Percentiles rank a stretch among this genome's conserved stretches.
Conservation (phyloP, 2,888 invertebrate species). For the Gastracanthus pulcherrimus region DNA sequence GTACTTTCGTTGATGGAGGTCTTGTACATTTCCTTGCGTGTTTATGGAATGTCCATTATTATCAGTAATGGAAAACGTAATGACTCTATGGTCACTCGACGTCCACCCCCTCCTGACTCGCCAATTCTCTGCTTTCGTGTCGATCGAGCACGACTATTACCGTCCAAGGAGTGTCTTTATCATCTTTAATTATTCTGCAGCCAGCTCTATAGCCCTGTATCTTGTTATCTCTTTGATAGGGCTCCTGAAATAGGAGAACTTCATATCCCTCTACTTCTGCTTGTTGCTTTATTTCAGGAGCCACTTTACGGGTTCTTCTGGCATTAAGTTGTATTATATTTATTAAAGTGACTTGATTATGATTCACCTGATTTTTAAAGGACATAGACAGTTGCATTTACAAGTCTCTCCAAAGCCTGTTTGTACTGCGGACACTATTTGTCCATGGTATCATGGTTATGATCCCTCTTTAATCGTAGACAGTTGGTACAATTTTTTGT, state of each 20-base stretch:
- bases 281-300: constrained; percentile 10
- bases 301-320: constrained; percentile 22
- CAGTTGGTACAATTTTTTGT: constrained; percentile 17
- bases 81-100: too few relatives aligned
- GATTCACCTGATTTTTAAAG: not conserved
- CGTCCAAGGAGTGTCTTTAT: too few relatives aligned
- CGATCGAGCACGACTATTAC: too few relatives aligned
- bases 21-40: too few relatives aligned
- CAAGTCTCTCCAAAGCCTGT: not conserved
- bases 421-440: constrained; percentile 42
- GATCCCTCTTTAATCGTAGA: constrained; percentile 5
- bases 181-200: not conserved
- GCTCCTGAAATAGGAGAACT: constrained; percentile 39
- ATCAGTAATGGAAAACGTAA: too few relatives aligned
- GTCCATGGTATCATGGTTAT: constrained; percentile 10
- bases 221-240: not conserved
- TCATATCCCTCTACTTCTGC: not conserved
- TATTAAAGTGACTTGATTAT: too few relatives aligned
- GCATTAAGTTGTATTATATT: constrained; percentile 1
- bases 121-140: too few relatives aligned
- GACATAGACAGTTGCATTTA: constrained; percentile 34
- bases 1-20: too few relatives aligned
- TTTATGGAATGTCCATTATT: too few relatives aligned
- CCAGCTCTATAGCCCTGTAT: not conserved
- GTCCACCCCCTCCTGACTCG: too few relatives aligned